Base-by-base conservation (phyloP, 92 coral and sea anemone genomes). In the Epizoanthus stellaris region DNA sequence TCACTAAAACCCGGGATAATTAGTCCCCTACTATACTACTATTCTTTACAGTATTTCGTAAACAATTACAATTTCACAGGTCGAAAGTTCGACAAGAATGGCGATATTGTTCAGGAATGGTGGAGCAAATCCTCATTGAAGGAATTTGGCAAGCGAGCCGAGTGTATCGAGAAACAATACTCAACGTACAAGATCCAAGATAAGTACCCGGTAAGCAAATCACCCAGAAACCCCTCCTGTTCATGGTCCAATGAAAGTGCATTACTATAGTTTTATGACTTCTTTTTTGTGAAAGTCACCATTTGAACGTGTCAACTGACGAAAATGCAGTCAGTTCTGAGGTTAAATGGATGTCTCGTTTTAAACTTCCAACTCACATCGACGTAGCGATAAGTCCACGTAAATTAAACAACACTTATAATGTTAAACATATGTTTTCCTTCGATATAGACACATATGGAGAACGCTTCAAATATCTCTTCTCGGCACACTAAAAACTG, bases 41-140 rank as follows among this genome's bases (percentile, higher is more conserved):
- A 72, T 23, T 17, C 9, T 4, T 40, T 3, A 3, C 8, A 52
- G 21, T 12, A 12, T 62, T 25, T 34, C 3, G 9, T 14, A 10
- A 1, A 3, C 23, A 25, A 20, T 40, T 72, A 3, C 19, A 0
- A 9, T 40, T 12, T 30, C 63, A 57, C 38, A 97, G 99, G 99
- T 43, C 93, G 99, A 74, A 93, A 94, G 80, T 97, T 97, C 82
- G 99, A 97, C 84, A 97, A 97, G 86, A 93, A 97, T 87, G 99
- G 99, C 14, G 96, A 97, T 85, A 97, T 97, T 45, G 98, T 97
- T 13, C 87, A 93, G 69, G 99, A 97, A 80, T 97, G 99, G 99
- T 97, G 99, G 99, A 79, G 94, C 73, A 89, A 90, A 75, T 82
- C 94, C 0, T 90, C 99, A 4, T 73, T 97, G 36, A 68, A 70